These are phyloP conservation scores for silkworm (Bombyx mori) DNA, from an alignment of 1,140 invertebrate species.

Conservation along the genomic window DNA sequence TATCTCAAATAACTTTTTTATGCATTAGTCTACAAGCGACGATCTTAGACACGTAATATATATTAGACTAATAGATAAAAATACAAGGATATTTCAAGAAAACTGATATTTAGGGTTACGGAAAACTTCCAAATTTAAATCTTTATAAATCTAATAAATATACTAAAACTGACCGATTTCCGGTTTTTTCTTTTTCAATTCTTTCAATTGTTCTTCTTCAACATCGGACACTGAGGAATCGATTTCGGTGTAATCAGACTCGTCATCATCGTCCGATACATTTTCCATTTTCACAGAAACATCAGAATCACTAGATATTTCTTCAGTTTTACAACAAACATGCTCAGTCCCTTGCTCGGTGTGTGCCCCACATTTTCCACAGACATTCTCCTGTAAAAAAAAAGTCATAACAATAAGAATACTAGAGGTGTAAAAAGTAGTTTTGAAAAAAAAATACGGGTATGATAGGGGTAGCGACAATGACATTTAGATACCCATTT, in stretches of 20 bases:
- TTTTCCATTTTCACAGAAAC: conserved; percentile 23
- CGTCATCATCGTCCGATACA: conserved; percentile 24
- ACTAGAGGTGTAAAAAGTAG: background rate
- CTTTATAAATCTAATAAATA: conserved; percentile 4
- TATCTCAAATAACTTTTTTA: too few species aligned
- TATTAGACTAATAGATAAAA: conserved; percentile 2
- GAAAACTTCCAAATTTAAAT: too few species aligned
- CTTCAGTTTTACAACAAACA: conserved; percentile 1
- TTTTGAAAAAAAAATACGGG: background rate
- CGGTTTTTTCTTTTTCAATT: conserved; percentile 18
- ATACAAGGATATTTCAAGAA: background rate
- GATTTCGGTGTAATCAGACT: conserved; percentile 24
- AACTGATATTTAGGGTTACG: background rate
- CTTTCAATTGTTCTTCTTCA: conserved; percentile 18
- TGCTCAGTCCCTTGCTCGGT: background rate
- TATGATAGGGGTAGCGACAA: conserved; percentile 4
- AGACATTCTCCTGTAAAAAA: conserved; percentile 1
- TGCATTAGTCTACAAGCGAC: too few species aligned
- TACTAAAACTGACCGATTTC: conserved; percentile 22
- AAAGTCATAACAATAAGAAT: too few species aligned
- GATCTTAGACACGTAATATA: background rate
- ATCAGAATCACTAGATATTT: conserved; percentile 24
- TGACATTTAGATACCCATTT: too few species aligned
- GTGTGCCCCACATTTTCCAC: conserved; percentile 1
- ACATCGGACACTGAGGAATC: conserved; percentile 30